Evolutionary conservation across 1,140 invertebrate species (phyloP), one percentile per base, ranked within the genome.

Genomic region (Drosophila tani): DNA sequence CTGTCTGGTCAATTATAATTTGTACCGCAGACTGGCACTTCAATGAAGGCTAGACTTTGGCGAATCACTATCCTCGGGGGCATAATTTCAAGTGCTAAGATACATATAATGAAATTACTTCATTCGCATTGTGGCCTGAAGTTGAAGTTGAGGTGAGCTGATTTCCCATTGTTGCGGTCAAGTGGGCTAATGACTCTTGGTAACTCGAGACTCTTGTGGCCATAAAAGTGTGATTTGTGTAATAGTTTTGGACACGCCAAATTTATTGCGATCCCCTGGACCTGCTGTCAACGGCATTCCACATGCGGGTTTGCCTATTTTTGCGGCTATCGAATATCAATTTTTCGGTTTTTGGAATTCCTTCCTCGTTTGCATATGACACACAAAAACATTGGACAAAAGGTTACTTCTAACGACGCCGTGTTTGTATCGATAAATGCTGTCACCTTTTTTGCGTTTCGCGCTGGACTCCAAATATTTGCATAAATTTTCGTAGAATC

Each of bases 301-400:
- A 17, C 51, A 57, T 64, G 64, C 58, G 74, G 70, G 66, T 70
- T 67, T 46, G 63, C 49, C 68, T 76, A 68, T 58, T 70, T 68
- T 76, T 60, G 77, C 56, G 62, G 53, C 66, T 86, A 86, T 86
- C 79, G 70, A 68, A 73, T 86, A 87, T 87, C 80, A 87, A 66
- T 67, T 71, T 65, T 65, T 87, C 84, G 80, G 62, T 67, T 68
- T 68, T 68, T 68, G 17, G 40, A 46, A 35, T 38, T 69, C 40
- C 66, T 38, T 49, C 45, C 75, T 86, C 80, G 76, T 86, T 86
- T 80, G 80, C 83, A 86, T 86, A 74, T 88, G 83, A 83, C 83
- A 88, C 71, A 87, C 64, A 73, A 49, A 70, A 40, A n/a, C 12
- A 38, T 21, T 38, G 32, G 21, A 79, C 71, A 62, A 62, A 85